A percentile compares a stretch with the other conserved stretches of the same genome.
phyloP scores from a whole-genome alignment of 2,113 vertebrate genomes.

The Elaphurus davidianus region DNA sequence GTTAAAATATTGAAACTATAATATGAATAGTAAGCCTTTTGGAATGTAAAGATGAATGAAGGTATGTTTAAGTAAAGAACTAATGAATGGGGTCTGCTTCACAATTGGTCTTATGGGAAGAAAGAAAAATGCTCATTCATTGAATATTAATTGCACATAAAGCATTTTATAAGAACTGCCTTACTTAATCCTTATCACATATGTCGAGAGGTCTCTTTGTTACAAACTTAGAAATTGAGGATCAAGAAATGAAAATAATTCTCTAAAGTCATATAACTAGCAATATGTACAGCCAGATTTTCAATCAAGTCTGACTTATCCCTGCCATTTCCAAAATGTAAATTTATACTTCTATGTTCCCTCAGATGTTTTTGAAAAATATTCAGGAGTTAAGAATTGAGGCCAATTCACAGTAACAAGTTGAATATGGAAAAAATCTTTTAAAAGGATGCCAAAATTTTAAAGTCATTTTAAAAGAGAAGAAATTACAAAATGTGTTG shows the following conservation, averaged over 20 bases:
- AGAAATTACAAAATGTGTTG: background rate
- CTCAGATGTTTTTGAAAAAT: background rate
- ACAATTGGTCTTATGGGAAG: background rate
- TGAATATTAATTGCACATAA: background rate
- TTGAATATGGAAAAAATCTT: background rate
- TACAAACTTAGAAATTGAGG: background rate
- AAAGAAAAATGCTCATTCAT: background rate
- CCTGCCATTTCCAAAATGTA: background rate
- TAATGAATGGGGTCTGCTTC: background rate
- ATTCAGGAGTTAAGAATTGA: background rate
- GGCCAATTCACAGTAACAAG: background rate
- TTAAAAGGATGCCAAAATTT: background rate
- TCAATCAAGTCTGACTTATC: background rate
- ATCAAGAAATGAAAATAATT: background rate
- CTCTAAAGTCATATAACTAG: background rate
- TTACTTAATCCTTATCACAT: background rate
- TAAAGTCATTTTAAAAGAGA: background rate
- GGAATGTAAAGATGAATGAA: background rate
- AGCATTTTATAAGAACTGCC: background rate
- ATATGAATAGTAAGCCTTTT: background rate
- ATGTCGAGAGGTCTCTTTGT: background rate
- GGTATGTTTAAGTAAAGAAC: background rate
- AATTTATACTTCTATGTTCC: background rate
- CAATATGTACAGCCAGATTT: background rate
- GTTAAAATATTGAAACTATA: background rate